Base-by-base conservation (phyloP, 2,797 vertebrate species). In the Hemitrygon akajei region DNA sequence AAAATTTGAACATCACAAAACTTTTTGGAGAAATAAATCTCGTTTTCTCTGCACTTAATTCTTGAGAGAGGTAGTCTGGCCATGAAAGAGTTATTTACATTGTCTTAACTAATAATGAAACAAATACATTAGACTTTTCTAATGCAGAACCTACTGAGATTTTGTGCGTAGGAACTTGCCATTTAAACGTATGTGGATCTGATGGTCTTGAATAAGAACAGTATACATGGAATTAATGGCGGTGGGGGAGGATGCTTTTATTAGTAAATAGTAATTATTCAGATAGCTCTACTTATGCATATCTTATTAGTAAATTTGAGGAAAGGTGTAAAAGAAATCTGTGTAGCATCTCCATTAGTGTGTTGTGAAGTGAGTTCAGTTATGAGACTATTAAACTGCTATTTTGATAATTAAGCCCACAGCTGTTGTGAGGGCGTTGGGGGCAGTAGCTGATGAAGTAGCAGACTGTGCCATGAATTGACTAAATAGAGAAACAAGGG, bases 381-480 rank as follows among this genome's bases (percentile, higher is more conserved):
- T 97, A 96, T 95, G 96, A 97, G 97, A 96, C 97, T 97, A 97
- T 97, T 97, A 97, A 97, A 97, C 96, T 97, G 97, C 96, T 97
- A 96, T 97, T 97, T 97, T 97, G 96, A 96, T 97, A 97, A 97
- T 97, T 97, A 97, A 97, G 96, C 96, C 96, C 96, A 95, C 97
- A 97, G 97, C 97, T 97, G 97, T 97, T 97, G 95, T 11, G 96
- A 96, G 96, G 97, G 96, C 95, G 0, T 94, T 93, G 94, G 95
- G 97, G 96, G 96, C 96, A 96, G 95, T 94, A 95, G 82, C 95
- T 94, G 94, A 84, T 25, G 93, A 94, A 95, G 96, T 95, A 93
- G 95, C 95, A 94, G 94, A 95, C 95, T 94, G 95, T 95, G 73
- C 34, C 80, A 94, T 56, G 0, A 94, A 73, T 94, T 94, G 94